These are phyloP conservation scores for Bradypus variegatus DNA, from an alignment of 2,797 vertebrate species.

Conservation along the genomic window DNA sequence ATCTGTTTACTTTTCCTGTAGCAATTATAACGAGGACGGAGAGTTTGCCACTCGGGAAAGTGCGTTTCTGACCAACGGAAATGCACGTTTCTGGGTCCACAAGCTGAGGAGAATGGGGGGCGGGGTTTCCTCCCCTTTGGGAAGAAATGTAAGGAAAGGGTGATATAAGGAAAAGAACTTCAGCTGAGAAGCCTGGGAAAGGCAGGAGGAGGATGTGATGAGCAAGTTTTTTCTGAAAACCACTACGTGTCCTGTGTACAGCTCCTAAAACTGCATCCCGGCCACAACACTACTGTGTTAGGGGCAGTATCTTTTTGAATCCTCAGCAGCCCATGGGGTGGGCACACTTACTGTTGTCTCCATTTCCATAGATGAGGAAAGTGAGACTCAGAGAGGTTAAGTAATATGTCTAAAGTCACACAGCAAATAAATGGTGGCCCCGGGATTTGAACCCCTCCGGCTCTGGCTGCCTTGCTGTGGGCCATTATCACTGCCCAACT, in stretches of 20 bases:
- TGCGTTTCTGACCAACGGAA: background rate
- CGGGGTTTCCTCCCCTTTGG: accelerated
- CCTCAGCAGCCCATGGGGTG: background rate
- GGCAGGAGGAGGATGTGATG: accelerated
- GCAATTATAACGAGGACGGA: background rate
- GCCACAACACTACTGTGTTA: background rate
- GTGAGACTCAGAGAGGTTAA: background rate
- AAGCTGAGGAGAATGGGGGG: background rate
- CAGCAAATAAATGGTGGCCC: background rate
- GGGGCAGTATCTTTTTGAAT: accelerated
- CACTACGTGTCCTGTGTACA: accelerated
- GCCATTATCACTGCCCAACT: background rate
- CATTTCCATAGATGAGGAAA: background rate
- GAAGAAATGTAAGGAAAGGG: background rate
- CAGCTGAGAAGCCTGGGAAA: background rate
- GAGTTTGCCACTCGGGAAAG: background rate
- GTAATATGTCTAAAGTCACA: background rate
- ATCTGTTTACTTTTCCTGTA: background rate
- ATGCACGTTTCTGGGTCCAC: accelerated
- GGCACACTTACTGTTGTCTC: background rate
- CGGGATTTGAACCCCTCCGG: accelerated
- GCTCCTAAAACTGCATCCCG: accelerated
- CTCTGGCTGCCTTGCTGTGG: accelerated
- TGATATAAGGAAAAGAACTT: background rate
- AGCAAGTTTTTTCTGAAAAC: background rate